phyloP scores from a whole-genome alignment of 2,888 invertebrate genomes.

The Tubulanus polymorphus region DNA sequence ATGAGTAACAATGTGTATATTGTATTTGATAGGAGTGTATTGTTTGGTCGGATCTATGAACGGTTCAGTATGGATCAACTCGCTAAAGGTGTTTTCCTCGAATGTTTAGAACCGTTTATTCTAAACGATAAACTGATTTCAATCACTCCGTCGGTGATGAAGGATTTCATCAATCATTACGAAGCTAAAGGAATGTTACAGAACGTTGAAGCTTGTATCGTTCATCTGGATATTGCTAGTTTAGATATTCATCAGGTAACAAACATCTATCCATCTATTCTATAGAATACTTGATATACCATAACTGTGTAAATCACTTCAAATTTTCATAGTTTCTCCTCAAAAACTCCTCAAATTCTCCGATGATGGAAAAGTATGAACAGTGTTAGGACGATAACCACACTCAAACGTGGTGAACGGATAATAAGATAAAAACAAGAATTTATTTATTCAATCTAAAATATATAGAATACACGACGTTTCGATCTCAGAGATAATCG shows the following conservation, averaged over 20 bases:
- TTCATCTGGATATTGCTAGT: slow-evolving; percentile 69
- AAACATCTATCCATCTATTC: too few species aligned
- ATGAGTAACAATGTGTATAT: slow-evolving; percentile 3
- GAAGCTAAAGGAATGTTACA: slow-evolving; percentile 62
- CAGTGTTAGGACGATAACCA: too few species aligned
- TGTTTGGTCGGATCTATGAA: slow-evolving; percentile 63
- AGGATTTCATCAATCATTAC: slow-evolving; percentile 69
- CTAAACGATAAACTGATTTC: slow-evolving; percentile 61
- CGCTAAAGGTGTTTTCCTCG: slow-evolving; percentile 65
- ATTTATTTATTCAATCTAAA: too few species aligned
- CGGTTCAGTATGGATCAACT: slow-evolving; percentile 60
- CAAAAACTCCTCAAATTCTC: too few species aligned
- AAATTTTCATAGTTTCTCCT: too few species aligned
- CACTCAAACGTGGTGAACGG: too few species aligned
- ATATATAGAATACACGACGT: too few species aligned
- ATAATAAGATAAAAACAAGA: too few species aligned
- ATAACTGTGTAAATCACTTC: too few species aligned
- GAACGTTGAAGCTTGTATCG: slow-evolving; percentile 67
- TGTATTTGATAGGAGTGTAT: slow-evolving; percentile 43
- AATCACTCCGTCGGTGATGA: slow-evolving; percentile 68
- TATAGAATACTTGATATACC: too few species aligned
- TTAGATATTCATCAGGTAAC: slow-evolving; percentile 72
- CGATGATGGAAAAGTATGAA: too few species aligned
- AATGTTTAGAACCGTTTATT: slow-evolving; percentile 69
- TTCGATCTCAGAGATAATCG: too few species aligned